These are phyloP conservation scores for Crossaster papposus DNA, from an alignment of 53 echinoderm and acorn worm genomes.

Conservation along the genomic window DNA sequence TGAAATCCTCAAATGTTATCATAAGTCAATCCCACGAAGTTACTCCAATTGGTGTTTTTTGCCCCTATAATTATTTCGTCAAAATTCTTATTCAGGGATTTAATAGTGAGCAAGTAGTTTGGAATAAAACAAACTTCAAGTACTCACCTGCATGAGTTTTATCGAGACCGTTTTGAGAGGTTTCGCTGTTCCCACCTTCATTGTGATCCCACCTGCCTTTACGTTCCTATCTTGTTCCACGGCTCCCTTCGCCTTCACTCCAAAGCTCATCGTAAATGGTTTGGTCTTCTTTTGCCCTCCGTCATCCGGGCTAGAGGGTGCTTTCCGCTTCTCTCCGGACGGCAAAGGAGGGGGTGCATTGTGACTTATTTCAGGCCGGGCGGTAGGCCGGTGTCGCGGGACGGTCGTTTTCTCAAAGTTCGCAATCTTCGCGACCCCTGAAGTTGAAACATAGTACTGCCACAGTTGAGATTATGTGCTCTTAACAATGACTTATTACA, in stretches of 20 bases:
- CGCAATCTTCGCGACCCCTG: slow-evolving; percentile 42
- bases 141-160: slow-evolving; percentile 38
- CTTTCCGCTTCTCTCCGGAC: slow-evolving; percentile 49
- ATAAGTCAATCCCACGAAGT: no score
- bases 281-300: slow-evolving; percentile 40
- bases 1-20: no score
- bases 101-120: background rate
- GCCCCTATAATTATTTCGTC: no score
- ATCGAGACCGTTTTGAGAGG: slow-evolving; percentile 21
- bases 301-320: slow-evolving; percentile 8
- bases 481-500: background rate
- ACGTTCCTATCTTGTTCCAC: background rate
- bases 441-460: slow-evolving; percentile 61
- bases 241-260: slow-evolving; percentile 9
- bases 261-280: slow-evolving; percentile 39
- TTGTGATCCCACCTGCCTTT: background rate
- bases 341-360: slow-evolving; percentile 18
- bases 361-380: slow-evolving; percentile 32
- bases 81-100: no score
- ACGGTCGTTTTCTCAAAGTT: slow-evolving; percentile 44
- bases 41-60: no score
- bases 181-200: background rate
- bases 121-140: background rate
- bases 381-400: background rate
- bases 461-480: slow-evolving; percentile 46